Evolutionary conservation across 92 coral and sea anemone genomes (phyloP), one percentile per base, ranked within the genome.

Genomic region (Epizoanthus stellaris): DNA sequence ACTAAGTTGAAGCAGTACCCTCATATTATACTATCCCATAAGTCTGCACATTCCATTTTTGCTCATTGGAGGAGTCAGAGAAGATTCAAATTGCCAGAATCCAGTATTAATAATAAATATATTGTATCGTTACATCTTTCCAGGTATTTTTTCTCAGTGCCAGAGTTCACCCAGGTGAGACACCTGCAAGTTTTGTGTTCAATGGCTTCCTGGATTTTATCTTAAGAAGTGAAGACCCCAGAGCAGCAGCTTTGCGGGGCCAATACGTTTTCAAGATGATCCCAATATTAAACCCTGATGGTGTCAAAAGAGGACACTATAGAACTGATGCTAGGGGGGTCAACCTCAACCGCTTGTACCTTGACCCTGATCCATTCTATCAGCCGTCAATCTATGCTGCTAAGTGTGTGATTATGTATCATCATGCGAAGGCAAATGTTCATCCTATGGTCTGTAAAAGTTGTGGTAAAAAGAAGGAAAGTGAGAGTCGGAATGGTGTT

Each of bases 81-180:
- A 30, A 30, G 34, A 30, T 30, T 30, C 1, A 30, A 30, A 0
- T 30, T 30, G 1, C 34, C 34, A 30, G 34, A 30, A 30, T 30
- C 34, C 36, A 45, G 10, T 45, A 45, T 45, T 45, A 68, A 53
- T 3, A 4, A 42, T 43, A 1, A 47, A 57, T 5, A 11, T 3
- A 25, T 23, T 23, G 13, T 68, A 8, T 6, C 15, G 23, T 25
- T 25, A 17, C 25, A 25, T 30, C 76, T 73, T 88, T 67, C 52
- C 86, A 95, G 99, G 98, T 97, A 38, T 97, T 93, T 77, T 91
- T 97, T 42, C 66, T 97, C 80, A 97, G 97, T 88, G 96, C 98
- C 5, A 88, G 99, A 80, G 99, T 97, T 64, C 99, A 97, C 84
- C 99, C 99, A 13, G 99, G 99, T 3, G 99, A 97, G 82, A 97